Evolutionary conservation across 2,113 vertebrate genomes (phyloP), one percentile per base, ranked within the genome.

Genomic region (Microtus montanus): DNA sequence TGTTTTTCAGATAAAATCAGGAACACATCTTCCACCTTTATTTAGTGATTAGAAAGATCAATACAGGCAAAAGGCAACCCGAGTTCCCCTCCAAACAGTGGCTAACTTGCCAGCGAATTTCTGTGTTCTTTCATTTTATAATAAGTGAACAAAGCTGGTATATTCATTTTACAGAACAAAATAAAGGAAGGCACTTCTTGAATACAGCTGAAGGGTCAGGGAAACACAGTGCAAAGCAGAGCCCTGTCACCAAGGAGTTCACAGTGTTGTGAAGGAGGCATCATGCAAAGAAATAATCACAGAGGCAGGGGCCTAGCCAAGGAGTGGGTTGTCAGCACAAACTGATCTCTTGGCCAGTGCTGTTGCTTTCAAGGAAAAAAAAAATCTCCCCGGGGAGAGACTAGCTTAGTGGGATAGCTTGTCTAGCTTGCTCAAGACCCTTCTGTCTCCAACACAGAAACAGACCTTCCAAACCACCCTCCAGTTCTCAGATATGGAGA

Each of bases 1-100:
- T 87, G 83, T 80, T 90, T 91, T 95, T 84, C 52, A 89, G 17
- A 87, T 73, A 58, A 71, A 92, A 90, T 80, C 33, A 84, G 28
- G 78, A 92, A 61, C 44, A 87, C 41, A 63, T 68, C 3, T 85
- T 78, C 33, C 47, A 52, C 15, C 26, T 94, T 74, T 87, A 82
- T 61, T 75, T 79, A 80, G 79, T 24, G 66, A 52, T 26, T n/a
- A 38, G 49, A 66, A 14, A 88, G 54, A 58, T 28, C 54, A 4
- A 44, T 64, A 33, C 74, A 54, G n/a, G 5, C 38, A 11, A 74
- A 19, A 38, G 13, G 54, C 70, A 71, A 79, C 26, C 71, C 24
- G 7, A 28, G 7, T 33, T 77, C 41, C n/a, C 78, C 38, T 73
- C 11, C 87, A 26, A 92, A 89, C 54, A 58, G 3, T 82, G 70